Base-by-base conservation (phyloP, 1,140 invertebrate genomes). In the Drosophila biarmipes region DNA sequence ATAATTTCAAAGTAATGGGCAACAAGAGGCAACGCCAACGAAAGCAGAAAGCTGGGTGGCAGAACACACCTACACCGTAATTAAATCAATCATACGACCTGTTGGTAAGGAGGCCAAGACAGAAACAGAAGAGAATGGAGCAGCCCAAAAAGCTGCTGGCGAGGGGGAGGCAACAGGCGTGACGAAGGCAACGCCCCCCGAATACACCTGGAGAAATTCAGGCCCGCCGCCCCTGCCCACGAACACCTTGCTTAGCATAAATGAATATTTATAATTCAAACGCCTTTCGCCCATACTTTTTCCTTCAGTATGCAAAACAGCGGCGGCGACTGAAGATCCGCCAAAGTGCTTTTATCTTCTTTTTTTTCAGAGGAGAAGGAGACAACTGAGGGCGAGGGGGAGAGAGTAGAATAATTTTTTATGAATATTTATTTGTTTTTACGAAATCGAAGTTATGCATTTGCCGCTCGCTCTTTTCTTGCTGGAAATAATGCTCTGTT, bases 361-460 rank as follows among this genome's bases (percentile, higher is more conserved):
- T 35, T 35, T 34, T 34, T 34, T 6, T 4, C 7, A 14, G 4
- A 11, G 10, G 8, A 29, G 45, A 64, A 6, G 14, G 19, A 34
- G 63, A 42, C 34, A n/a, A 11, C 14, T n/a, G 19, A 31, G n/a
- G 15, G 43, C n/a, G 21, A 15, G 17, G 37, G 42, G 49, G 54
- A 56, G 75, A 73, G 51, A 76, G 29, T 45, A 29, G 58, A 74
- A 74, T 74, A 52, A 79, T 87, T 77, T 80, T 89, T 89, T 87
- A 87, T 87, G 82, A 87, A 87, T 87, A 87, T 87, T 87, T 87
- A 87, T 87, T 87, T 87, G 84, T 78, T 82, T 89, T 89, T 77
- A 56, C 64, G 67, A 89, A 84, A 87, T 87, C 82, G 82, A 89
- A 87, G 82, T 87, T 89, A 82, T 87, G 82, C 81, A 86, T 86